Evolutionary conservation across 2,113 vertebrate species (phyloP), one percentile per base, ranked within the genome.

Genomic region (Stigmatopora nigra): DNA sequence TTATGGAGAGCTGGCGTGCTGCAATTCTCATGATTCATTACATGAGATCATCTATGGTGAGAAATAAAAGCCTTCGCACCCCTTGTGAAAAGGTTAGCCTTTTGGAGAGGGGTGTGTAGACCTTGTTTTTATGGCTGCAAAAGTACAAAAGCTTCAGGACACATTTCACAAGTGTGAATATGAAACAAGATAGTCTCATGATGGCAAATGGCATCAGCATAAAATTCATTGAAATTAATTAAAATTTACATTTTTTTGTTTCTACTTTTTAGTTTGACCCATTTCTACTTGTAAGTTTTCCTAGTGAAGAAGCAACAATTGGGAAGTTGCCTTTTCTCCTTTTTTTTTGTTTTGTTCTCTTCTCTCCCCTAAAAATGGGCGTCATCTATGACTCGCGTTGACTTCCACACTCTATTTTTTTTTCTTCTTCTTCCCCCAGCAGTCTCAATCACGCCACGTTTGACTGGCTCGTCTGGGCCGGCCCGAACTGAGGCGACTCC

Each of bases 391-490:
- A 53, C 45, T 67, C 68, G 56, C 22, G 25, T 31, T 56, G 53
- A 56, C 53, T 56, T 56, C 22, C 22, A 56, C 15, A 25, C 20
- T 25, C 19, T 19, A 55, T 10, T 25, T 20, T 55, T 47, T 52
- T 25, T 8, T 31, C 38, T 20, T 55, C 44, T 52, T 25, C 7
- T 31, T 35, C 44, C 58, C 58, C n/a, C 3, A 31, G 25, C 25
- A 31, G 19, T n/a, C 38, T 45, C 57, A 67, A 75, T 72, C 66
- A 77, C 85, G 87, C 87, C 88, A 88, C 87, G 87, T 88, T 83
- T 84, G 59, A 45, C 59, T 61, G 20, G 4, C 14, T 45, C 59
- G 20, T 12, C 59, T 22, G 59, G 59, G 59, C 41, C 13, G 74
- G 22, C 65, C 71, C 45, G 7, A 41, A 41, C 7, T 41, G 7